A percentile compares a stretch with the other conserved stretches of the same genome.
Conservation (phyloP, 2,888 invertebrate genomes). For the Acanthosepion esculentum region DNA sequence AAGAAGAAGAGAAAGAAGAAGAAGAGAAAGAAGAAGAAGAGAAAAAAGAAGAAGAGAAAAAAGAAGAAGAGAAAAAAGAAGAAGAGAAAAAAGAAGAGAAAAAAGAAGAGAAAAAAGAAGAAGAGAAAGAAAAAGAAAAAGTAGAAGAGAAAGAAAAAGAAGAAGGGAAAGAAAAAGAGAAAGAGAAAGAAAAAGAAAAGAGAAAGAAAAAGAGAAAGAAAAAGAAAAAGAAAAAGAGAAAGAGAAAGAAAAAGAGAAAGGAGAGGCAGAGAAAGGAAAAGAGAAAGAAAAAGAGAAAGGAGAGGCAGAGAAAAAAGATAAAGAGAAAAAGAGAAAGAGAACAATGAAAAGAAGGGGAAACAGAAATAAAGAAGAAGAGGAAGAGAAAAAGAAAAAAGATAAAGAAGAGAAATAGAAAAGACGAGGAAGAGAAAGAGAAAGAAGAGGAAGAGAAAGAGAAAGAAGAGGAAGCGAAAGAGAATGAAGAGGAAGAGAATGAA, state of each 20-base stretch:
- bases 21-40: too few species aligned
- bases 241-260: neutral
- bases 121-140: neutral
- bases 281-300: neutral
- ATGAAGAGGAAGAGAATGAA: conserved; percentile 6
- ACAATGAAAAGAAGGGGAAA: neutral
- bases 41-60: too few species aligned
- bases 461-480: neutral
- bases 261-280: neutral
- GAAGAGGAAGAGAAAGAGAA: conserved; percentile 24
- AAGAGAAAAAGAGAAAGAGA: neutral
- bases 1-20: too few species aligned
- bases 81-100: too few species aligned
- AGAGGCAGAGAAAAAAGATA: neutral
- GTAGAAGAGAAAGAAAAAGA: neutral
- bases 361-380: too few species aligned
- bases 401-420: too few species aligned
- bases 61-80: too few species aligned
- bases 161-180: neutral
- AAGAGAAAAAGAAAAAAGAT: neutral
- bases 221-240: neutral
- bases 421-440: neutral
- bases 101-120: too few species aligned
- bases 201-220: neutral
- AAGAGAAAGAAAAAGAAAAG: neutral